Percentiles rank a stretch among this genome's conserved stretches.
phyloP scores from a whole-genome alignment of 2,888 invertebrate species.

The Drosophila buzzatii region DNA sequence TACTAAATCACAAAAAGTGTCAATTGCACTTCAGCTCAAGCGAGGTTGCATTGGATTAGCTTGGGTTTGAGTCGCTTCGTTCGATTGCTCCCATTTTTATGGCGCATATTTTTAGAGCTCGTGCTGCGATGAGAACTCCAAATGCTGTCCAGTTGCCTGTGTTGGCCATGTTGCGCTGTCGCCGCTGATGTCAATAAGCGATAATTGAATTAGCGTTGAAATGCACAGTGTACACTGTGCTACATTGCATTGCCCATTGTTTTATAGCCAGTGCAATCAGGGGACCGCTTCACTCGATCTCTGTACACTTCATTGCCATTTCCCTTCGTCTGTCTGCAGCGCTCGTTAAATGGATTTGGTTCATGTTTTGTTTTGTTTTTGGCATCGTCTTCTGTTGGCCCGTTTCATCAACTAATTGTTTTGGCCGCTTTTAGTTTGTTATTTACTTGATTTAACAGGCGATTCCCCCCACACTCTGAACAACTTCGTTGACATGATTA shows the following conservation, averaged over 20 bases:
- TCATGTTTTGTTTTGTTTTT: slow-evolving; percentile 48
- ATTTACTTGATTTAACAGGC: slow-evolving; percentile 59
- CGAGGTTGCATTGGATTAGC: background rate
- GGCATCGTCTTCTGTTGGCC: slow-evolving; percentile 18
- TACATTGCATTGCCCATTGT: slow-evolving; percentile 62
- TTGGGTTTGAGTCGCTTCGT: background rate
- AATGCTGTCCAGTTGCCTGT: slow-evolving; percentile 8
- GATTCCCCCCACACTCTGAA: slow-evolving; percentile 2
- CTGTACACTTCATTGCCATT: slow-evolving; percentile 2
- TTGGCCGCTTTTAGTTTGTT: slow-evolving; percentile 61
- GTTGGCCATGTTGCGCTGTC: slow-evolving; percentile 11
- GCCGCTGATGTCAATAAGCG: slow-evolving; percentile 76
- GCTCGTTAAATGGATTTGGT: slow-evolving; percentile 49
- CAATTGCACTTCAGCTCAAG: slow-evolving; percentile 66
- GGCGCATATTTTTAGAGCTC: slow-evolving; percentile 48
- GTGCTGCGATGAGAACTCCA: slow-evolving; percentile 17
- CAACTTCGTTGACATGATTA: slow-evolving; percentile 67
- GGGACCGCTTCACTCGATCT: slow-evolving; percentile 21
- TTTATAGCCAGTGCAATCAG: slow-evolving; percentile 54
- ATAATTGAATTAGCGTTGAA: slow-evolving; percentile 81
- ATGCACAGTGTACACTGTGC: slow-evolving; percentile 69
- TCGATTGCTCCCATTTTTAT: slow-evolving; percentile 32
- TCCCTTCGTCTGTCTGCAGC: background rate
- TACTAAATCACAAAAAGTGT: slow-evolving; percentile 76
- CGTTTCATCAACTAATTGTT: slow-evolving; percentile 55